Base-by-base conservation (phyloP, 2,113 vertebrate species). In the Alaudala cheleensis region DNA sequence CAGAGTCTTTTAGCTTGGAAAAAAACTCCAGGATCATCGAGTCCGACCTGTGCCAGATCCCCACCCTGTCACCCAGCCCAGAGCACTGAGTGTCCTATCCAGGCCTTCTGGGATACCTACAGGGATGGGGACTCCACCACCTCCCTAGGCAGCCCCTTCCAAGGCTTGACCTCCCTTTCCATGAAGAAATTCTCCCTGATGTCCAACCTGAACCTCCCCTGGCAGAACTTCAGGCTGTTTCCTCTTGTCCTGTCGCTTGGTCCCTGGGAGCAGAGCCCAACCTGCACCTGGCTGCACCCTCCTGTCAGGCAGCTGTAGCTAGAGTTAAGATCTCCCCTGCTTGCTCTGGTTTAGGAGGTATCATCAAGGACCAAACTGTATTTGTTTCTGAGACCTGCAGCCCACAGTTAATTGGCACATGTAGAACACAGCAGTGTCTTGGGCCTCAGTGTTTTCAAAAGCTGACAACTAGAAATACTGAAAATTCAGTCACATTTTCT, bases 221-320 rank as follows among this genome's bases (percentile, higher is more conserved):
- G 57, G 25, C 31, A 34, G 14, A 56, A 2, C 17, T 10, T 40
- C 12, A 42, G 49, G 40, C 26, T 1, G 0, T 77, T 60, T 69
- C 53, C 28, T 69, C 49, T 22, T 37, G 11, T n/a, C 28, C 28
- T 53, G 45, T 70, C 24, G n/a, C 19, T 45, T 34, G 25, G 34
- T 56, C 3, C 31, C 14, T 71, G 34, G 29, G 57, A 56, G 20
- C 50, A 49, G 20, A 49, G 21, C 24, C 17, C 0, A 0, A 26
- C 1, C 14, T 19, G 25, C 12, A 28, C 7, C 29, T 17, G 20
- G 56, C 29, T 62, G 20, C 57, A 47, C 7, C 25, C 24, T 47
- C 40, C 24, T 79, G 6, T 34, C 31, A 34, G 34, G 42, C 3
- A 40, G 11, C 8, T 56, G 20, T 40, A n/a, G n/a, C 14, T 16